Evolutionary conservation across 2,888 invertebrate species (phyloP).

Genomic region (Electrophaes corylata): DNA sequence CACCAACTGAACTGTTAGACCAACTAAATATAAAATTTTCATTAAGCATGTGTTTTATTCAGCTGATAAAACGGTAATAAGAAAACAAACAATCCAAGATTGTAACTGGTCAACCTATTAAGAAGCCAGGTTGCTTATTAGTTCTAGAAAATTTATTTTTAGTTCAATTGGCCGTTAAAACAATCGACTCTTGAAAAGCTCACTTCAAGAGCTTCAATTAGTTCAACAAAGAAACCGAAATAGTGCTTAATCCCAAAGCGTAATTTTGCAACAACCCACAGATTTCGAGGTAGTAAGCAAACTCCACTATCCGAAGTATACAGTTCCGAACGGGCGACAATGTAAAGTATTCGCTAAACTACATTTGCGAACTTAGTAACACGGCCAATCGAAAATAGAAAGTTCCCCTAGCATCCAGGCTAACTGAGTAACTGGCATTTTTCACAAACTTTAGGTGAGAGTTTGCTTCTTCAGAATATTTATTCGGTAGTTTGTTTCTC

Average conservation of each 20-base stretch:
- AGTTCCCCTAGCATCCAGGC: constrained; percentile 69
- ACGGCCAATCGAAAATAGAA: constrained; percentile 81
- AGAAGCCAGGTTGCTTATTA: no score
- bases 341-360: constrained; percentile 71
- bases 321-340: constrained; percentile 63
- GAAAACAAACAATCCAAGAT: no score
- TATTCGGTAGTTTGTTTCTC: constrained; percentile 64
- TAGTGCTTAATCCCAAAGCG: background rate
- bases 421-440: constrained; percentile 80
- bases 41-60: no score
- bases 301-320: constrained; percentile 60
- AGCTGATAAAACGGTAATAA: no score
- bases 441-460: constrained; percentile 72
- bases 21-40: no score
- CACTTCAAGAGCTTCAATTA: no score
- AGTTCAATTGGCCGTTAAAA: no score
- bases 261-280: constrained; percentile 38
- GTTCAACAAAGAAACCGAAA: no score
- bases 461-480: constrained; percentile 61
- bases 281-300: constrained; percentile 41
- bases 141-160: no score
- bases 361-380: constrained; percentile 78
- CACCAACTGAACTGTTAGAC: no score
- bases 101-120: no score
- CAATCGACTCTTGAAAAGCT: no score